These are phyloP conservation scores for Papilio aristodemus DNA, from an alignment of 1,140 invertebrate species.

Conservation along the genomic window DNA sequence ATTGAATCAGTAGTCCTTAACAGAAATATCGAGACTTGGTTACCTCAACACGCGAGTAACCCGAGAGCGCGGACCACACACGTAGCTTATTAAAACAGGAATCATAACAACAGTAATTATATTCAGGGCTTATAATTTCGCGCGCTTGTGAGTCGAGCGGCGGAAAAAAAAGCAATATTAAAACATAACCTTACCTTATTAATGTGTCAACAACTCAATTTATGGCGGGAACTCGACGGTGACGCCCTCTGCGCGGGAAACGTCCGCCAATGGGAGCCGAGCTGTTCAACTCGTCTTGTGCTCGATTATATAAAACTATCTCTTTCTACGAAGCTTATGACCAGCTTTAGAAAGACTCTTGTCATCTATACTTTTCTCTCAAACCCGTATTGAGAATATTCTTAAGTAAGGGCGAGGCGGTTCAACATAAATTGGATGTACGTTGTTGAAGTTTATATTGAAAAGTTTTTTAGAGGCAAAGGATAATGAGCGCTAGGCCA, in stretches of 20 bases:
- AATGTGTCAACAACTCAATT: slow-evolving; percentile 79
- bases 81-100: slow-evolving; percentile 64
- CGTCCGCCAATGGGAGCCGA: slow-evolving; percentile 53
- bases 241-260: slow-evolving; percentile 63
- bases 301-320: slow-evolving; percentile 26
- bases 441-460: slow-evolving; percentile 14
- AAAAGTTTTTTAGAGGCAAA: slow-evolving; percentile 27
- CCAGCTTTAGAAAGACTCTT: slow-evolving; percentile 21
- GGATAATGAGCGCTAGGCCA: slow-evolving; percentile 41
- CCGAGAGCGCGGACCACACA: slow-evolving; percentile 63
- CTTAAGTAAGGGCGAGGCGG: background rate
- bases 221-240: slow-evolving; percentile 70
- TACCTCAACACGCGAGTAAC: slow-evolving; percentile 50
- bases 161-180: slow-evolving; percentile 69
- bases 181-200: slow-evolving; percentile 77
- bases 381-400: background rate
- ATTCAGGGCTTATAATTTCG: slow-evolving; percentile 71
- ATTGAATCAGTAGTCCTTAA: slow-evolving; percentile 2
- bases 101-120: slow-evolving; percentile 71
- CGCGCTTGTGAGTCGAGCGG: slow-evolving; percentile 47
- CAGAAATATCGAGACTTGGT: background rate
- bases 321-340: slow-evolving; percentile 23
- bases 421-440: slow-evolving; percentile 30
- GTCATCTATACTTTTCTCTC: slow-evolving; percentile 10
- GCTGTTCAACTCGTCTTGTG: slow-evolving; percentile 28